Evolutionary conservation across 2,888 invertebrate species (phyloP), one percentile per base, ranked within the genome.

Genomic region (Willowsia nigromaculata): DNA sequence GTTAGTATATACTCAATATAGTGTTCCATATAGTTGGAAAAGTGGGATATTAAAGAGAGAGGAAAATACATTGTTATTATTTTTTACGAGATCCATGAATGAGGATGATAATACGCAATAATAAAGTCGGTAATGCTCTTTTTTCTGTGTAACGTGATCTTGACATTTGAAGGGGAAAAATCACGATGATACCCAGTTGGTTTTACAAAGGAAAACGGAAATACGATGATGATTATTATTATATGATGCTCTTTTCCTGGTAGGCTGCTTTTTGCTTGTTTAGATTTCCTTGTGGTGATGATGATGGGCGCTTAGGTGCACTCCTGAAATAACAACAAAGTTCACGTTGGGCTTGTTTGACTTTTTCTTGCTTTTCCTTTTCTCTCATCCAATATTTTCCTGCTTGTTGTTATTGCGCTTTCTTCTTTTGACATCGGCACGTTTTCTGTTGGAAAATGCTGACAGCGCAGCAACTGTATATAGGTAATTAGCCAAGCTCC

Each of bases 81-180:
- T 68, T 65, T 71, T 71, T 71, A 71, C 43, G 71, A 71, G 71
- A 71, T 71, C 43, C 71, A 5, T 71, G 71, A 40, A 71, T 43
- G 71, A 71, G 43, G 43, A 40, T 30, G 68, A 68, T 37, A 68
- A 68, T 68, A n/a, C n/a, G n/a, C n/a, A 68, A 65, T 65, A 65
- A 43, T 71, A 71, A 43, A 22, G 62, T 43, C 40, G 71, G 40
- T 22, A 43, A 15, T 43, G n/a, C 2, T 18, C 11, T 43, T 43
- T 9, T 40, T 37, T 33, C 37, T 65, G 15, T 15, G 37, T 33
- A 68, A 27, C 33, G 22, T 30, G 40, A 43, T 71, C 71, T 43
- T 71, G 71, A 71, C 71, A 71, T 71, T 71, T 71, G 22, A 18
- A 71, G 43, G 25, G 25, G 43, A 71, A 56, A 18, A n/a, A n/a